Conservation (phyloP, 2,888 invertebrate species). For the Siphlonurus alternatus region DNA sequence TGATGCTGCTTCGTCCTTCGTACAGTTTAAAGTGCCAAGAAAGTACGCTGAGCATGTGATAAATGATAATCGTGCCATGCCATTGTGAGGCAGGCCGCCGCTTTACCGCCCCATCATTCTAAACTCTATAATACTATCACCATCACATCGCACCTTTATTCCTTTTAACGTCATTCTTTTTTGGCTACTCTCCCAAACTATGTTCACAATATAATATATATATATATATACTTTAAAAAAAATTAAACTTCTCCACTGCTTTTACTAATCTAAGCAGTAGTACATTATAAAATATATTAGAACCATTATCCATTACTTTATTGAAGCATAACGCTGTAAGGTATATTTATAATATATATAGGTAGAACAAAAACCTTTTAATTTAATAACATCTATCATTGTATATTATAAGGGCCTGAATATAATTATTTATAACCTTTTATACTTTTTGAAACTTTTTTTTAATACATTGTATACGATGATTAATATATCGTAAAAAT, state of each 20-base stretch:
- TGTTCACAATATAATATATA: too few species aligned
- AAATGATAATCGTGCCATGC: neutral
- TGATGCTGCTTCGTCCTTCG: too few species aligned
- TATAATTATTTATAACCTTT: neutral
- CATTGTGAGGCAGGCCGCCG: neutral
- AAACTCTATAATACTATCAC: neutral
- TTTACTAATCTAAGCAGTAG: neutral
- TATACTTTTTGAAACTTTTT: neutral
- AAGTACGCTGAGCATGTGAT: neutral
- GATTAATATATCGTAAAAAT: neutral
- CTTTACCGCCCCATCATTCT: neutral
- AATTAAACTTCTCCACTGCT: too few species aligned
- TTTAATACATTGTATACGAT: neutral
- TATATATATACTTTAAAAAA: too few species aligned
- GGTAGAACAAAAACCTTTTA: neutral
- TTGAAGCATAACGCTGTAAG: slow-evolving; percentile 13
- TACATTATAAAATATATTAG: too few species aligned
- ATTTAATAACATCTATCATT: neutral
- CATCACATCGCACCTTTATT: slow-evolving; percentile 4
- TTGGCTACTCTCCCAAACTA: neutral
- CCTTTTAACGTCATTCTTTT: slow-evolving; percentile 9
- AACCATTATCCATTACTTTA: neutral
- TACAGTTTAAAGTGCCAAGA: neutral
- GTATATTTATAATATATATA: slow-evolving; percentile 9
- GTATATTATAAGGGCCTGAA: neutral